Evolutionary conservation across 2,888 invertebrate species (phyloP).

Genomic region (Dolomedes plantarius): DNA sequence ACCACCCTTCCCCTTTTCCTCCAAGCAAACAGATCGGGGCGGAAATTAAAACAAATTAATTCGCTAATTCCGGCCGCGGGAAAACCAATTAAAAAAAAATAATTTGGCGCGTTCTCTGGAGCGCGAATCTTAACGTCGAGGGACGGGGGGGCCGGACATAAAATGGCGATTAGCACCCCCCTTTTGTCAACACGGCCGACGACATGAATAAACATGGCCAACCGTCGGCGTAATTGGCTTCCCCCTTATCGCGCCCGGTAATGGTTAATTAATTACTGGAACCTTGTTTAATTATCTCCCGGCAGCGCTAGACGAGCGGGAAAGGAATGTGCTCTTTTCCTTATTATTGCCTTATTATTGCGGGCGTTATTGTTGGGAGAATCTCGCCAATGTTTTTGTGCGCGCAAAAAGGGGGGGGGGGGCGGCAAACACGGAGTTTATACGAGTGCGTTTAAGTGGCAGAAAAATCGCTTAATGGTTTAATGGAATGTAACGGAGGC

Average conservation of each 20-base stretch:
- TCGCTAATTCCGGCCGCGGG: constrained; percentile 53
- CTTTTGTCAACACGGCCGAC: constrained; percentile 66
- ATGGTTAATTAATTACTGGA: constrained; percentile 69
- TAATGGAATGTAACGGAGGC: constrained; percentile 37
- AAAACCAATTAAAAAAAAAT: constrained; percentile 61
- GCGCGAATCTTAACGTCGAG: constrained; percentile 36
- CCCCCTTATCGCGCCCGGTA: constrained; percentile 64
- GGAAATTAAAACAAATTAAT: constrained; percentile 72
- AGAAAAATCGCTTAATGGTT: constrained; percentile 56
- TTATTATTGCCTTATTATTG: constrained; percentile 63
- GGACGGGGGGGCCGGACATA: constrained; percentile 34
- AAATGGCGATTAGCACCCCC: constrained; percentile 56
- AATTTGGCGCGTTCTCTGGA: constrained; percentile 35
- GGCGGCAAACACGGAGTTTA: constrained; percentile 1
- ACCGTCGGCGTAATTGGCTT: constrained; percentile 68
- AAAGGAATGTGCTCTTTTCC: constrained; percentile 30
- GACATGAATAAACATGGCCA: constrained; percentile 71
- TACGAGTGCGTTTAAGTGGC: constrained; percentile 23
- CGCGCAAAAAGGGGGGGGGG: constrained; percentile 6
- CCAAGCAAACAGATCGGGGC: constrained; percentile 53
- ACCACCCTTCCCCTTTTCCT: constrained; percentile 20
- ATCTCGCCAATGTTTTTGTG: constrained; percentile 14
- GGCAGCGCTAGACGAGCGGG: constrained; percentile 8
- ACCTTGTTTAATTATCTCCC: constrained; percentile 65
- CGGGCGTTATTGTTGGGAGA: constrained; percentile 46